phyloP scores from a whole-genome alignment of 1,140 invertebrate genomes.

The Leptestheria dahalacensis region DNA sequence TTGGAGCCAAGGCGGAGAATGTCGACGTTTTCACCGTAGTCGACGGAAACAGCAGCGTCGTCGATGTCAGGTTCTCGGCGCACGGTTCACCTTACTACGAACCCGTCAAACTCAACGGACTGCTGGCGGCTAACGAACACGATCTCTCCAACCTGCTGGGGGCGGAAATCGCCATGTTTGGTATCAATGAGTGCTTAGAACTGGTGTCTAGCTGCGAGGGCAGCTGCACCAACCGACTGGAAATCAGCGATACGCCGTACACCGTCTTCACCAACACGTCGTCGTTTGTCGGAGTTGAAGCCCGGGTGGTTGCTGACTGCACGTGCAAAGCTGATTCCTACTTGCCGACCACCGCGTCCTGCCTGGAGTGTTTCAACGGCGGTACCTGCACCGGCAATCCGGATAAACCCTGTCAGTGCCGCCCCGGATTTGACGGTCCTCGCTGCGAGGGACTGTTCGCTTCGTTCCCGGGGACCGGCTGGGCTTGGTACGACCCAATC shows the following conservation, averaged over 20 bases:
- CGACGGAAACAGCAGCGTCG: conserved; percentile 33
- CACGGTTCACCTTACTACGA: conserved; percentile 83
- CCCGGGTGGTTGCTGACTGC: conserved; percentile 59
- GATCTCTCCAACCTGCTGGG: conserved; percentile 52
- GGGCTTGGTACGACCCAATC: conserved; percentile 72
- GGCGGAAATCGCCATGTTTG: conserved; percentile 59
- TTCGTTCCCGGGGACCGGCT: conserved; percentile 71
- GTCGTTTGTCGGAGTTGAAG: conserved; percentile 74
- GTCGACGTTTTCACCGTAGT: conserved; percentile 85
- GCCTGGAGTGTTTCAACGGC: conserved; percentile 46
- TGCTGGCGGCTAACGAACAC: conserved; percentile 46
- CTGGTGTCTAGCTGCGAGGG: conserved; percentile 38
- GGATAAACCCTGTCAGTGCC: conserved; percentile 38
- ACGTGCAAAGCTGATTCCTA: conserved; percentile 32
- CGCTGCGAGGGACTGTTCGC: conserved; percentile 75
- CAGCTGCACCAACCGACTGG: conserved; percentile 54
- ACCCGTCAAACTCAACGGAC: conserved; percentile 66
- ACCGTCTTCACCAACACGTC: conserved; percentile 74
- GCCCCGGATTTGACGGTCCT: conserved; percentile 58
- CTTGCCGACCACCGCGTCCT: conserved; percentile 30
- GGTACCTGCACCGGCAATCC: conserved; percentile 33
- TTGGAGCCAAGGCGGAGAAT: conserved; percentile 60
- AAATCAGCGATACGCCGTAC: conserved; percentile 49
- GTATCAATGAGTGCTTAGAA: conserved; percentile 75
- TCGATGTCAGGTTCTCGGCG: conserved; percentile 74